Base-by-base conservation (phyloP, 2,797 vertebrate species). In the Lepilemur ruficaudatus region DNA sequence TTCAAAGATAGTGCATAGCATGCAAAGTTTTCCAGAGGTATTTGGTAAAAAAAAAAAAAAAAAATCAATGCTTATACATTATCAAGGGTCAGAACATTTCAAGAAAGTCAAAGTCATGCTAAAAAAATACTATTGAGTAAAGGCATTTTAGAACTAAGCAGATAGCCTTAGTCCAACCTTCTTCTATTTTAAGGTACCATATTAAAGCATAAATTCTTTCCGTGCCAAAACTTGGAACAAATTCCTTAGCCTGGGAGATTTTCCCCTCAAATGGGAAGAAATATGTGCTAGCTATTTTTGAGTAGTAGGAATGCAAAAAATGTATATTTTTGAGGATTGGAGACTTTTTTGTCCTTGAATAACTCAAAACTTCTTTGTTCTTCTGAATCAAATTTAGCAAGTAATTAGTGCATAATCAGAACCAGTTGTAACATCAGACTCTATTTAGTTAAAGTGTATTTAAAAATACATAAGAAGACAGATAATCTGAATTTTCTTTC, bases 221-320 rank as follows among this genome's bases (percentile, higher is more conserved):
- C 80, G 75, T 93, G 43, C 73, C 69, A 86, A 97, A 95, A 96
- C 93, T 95, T 96, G 96, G 92, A 96, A 97, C 76, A 96, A 95
- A 94, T 94, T 95, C 76, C 52, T 96, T 95, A 97, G 96, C 95
- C 91, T 96, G 89, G 84, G 95, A 98, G 80, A 95, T 93, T 95
- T 97, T 95, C 78, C 96, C 35, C 85, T 96, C 87, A 94, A 97
- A 94, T 83, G 88, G 59, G 57, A 96, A 96, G 57, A 97, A 98
- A 90, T 97, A 94, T 90, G 93, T 95, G 89, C 93, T 97, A 96
- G 96, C 87, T 98, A 97, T 97, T 97, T 97, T 96, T 97, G 91
- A 97, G 48, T 93, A 43, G 65, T 72, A 92, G 55, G 96, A 98
- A 97, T 96, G 93, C 63, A 72, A 96, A 96, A 97, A 97, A 93